These are phyloP conservation scores for Platygyra sinensis DNA, from an alignment of 64 coral and sea anemone genomes.

Conservation along the genomic window DNA sequence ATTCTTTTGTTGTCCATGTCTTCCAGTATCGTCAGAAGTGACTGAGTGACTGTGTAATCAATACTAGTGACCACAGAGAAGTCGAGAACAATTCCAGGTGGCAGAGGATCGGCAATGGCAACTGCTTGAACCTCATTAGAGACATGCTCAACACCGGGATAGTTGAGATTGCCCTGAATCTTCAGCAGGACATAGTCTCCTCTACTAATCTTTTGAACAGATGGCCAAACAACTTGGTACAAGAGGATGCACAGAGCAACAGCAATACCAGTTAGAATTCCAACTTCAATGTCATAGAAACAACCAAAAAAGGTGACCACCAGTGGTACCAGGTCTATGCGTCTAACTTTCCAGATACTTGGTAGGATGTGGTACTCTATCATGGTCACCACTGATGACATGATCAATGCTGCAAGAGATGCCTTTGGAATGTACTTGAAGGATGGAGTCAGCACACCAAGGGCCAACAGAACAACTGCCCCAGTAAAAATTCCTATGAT, in stretches of 20 bases:
- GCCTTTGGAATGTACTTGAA: conserved; percentile 98
- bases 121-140: conserved; percentile 52
- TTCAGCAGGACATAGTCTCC: conserved; percentile 62
- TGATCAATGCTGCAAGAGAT: conserved; percentile 90
- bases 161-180: conserved; percentile 74
- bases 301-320: conserved; percentile 87
- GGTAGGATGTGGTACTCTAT: conserved; percentile 81
- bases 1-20: conserved; percentile 67
- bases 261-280: conserved; percentile 81
- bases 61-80: conserved; percentile 69
- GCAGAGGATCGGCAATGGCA: conserved; percentile 50
- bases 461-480: conserved; percentile 81
- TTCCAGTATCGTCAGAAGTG: conserved; percentile 78
- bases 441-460: conserved; percentile 83
- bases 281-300: conserved; percentile 92
- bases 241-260: conserved; percentile 78
- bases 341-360: conserved; percentile 86
- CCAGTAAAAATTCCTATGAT: conserved; percentile 89
- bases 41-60: conserved; percentile 92
- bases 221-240: conserved; percentile 65
- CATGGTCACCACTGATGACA: conserved; percentile 90
- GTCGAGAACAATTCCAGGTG: conserved; percentile 68
- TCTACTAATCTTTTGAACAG: conserved; percentile 22
- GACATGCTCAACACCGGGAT: conserved; percentile 81
- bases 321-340: conserved; percentile 85